Base-by-base conservation (phyloP, 1,140 invertebrate species). In the Bombus cullumanus region DNA sequence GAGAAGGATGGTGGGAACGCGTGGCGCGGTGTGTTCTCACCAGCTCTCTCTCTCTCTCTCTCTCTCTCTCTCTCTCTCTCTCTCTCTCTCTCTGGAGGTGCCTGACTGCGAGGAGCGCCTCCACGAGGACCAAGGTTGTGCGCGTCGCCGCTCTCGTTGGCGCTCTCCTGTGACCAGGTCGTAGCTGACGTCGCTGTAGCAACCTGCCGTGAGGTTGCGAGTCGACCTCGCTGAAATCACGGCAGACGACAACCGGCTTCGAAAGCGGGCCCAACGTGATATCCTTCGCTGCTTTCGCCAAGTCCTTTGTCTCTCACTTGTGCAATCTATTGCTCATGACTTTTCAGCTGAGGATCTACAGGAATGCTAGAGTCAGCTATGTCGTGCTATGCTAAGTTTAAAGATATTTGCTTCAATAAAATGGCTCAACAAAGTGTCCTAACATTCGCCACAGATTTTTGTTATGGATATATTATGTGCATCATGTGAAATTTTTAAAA, bases 1-100 rank as follows among this genome's bases (percentile, higher is more conserved):
- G 94, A 95, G 93, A 91, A 91, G 91, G 92, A 94, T 94, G 95
- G 95, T 95, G 95, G 94, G 95, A 95, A 95, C 94, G 93, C 90
- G 91, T 92, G 93, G 92, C 93, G 92, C 91, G 92, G 92, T 93
- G 91, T 95, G 95, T 95, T 95, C 95, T 95, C 94, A 95, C 94
- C 94, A 94, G 92, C 92, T 91, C 86, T 91, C 90, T 88, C 87
- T 86, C 85, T 83, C 85, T 83, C 81, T 83, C 72, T 73, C 85
- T 83, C 85, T 83, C 81, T 83, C 72, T 73, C n/a, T n/a, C 92
- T 91, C 86, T 91, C 90, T 88, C 87, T 86, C 92, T 91, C 86
- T 91, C 90, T 88, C 87, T 86, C 85, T 83, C 85, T 83, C 81
- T 83, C 72, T 73, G 69, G 73, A 75, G 86, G 86, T 76, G 88